Evolutionary conservation across 1,140 invertebrate genomes (phyloP).

Genomic region (Sinella curviseta): DNA sequence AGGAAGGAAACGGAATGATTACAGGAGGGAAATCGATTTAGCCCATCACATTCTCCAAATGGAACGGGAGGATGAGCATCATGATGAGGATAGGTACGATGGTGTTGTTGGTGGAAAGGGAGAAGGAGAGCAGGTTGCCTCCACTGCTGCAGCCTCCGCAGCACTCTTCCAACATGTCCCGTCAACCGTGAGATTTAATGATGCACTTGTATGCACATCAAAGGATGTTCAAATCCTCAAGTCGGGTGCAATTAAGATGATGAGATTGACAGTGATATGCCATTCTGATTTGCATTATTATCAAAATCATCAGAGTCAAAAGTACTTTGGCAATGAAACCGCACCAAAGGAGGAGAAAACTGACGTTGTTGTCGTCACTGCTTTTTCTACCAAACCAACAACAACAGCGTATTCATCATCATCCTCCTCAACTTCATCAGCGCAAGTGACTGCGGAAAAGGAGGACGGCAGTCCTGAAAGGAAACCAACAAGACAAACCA

Average conservation of each 20-base stretch:
- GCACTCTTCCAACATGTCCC: not conserved
- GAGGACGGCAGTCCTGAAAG: not conserved
- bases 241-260: constrained; percentile 45
- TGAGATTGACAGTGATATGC: constrained; percentile 45
- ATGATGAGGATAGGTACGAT: not conserved
- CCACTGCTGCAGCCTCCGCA: too few species aligned
- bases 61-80: not conserved
- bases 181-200: constrained; percentile 40
- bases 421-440: not conserved
- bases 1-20: constrained; percentile 5
- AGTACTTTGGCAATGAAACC: not conserved
- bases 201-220: constrained; percentile 40
- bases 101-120: not conserved
- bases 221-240: constrained; percentile 43
- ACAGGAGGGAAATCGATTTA: not conserved
- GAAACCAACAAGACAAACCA: not conserved
- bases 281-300: constrained; percentile 22
- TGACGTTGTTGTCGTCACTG: too few species aligned
- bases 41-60: constrained; percentile 10
- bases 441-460: not conserved
- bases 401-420: not conserved
- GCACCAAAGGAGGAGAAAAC: not conserved
- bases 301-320: constrained; percentile 9
- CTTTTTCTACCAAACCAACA: not conserved
- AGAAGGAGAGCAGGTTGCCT: too few species aligned